Evolutionary conservation across 2,888 invertebrate genomes (phyloP).

Genomic region (Resseliella maxima): DNA sequence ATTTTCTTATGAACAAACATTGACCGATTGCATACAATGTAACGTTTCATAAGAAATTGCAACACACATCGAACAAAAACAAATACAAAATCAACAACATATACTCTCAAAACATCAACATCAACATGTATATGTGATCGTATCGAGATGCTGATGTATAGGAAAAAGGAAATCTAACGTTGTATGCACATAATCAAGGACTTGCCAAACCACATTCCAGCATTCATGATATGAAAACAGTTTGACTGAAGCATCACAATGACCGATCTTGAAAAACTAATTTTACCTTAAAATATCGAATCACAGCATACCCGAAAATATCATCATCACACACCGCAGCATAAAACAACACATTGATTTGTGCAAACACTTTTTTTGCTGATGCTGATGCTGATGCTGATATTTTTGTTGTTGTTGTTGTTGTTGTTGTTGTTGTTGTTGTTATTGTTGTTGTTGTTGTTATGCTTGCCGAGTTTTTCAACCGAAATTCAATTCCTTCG

Average conservation of each 20-base stretch:
- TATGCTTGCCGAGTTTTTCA: not conserved
- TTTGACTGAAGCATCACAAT: not conserved
- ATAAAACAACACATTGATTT: slow-evolving; percentile 28
- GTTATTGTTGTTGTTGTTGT: too few species aligned
- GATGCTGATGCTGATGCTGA: too few species aligned
- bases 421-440: too few species aligned
- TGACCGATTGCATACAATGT: slow-evolving; percentile 29
- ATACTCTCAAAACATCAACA: not conserved
- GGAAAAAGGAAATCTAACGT: slow-evolving; percentile 48
- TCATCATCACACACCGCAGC: not conserved
- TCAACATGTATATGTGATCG: too few species aligned
- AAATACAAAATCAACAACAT: not conserved
- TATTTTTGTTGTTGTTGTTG: too few species aligned
- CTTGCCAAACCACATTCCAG: slow-evolving; percentile 51
- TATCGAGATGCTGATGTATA: not conserved
- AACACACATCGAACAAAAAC: not conserved
- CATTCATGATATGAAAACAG: slow-evolving; percentile 11
- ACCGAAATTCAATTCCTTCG: slow-evolving; percentile 37
- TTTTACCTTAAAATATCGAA: not conserved
- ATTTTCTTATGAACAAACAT: not conserved
- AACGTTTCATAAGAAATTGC: slow-evolving; percentile 23
- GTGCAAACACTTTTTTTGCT: slow-evolving; percentile 25
- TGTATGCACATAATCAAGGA: slow-evolving; percentile 42
- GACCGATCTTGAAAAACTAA: slow-evolving; percentile 14
- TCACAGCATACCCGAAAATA: not conserved